A percentile compares a stretch with the other conserved stretches of the same genome.
Conservation (phyloP, 2,797 vertebrate genomes). For the Chelmon rostratus region DNA sequence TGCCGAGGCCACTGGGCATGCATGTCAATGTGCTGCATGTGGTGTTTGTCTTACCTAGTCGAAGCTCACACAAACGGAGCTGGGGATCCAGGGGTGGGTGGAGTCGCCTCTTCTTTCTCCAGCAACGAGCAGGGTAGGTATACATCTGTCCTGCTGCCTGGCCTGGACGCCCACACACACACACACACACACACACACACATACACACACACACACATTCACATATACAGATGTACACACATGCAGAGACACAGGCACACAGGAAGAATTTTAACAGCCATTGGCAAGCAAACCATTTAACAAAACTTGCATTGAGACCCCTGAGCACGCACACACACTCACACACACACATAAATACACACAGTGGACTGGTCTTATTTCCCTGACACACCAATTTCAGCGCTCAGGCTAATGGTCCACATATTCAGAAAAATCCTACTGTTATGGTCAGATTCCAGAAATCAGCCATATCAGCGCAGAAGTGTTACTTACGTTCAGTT, state of each 20-base stretch:
- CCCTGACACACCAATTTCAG: constrained; percentile 43
- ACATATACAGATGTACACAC: constrained; percentile 23
- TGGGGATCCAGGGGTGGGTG: constrained; percentile 96
- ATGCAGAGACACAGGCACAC: constrained; percentile 54
- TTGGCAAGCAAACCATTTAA: constrained; percentile 50
- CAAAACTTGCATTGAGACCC: constrained; percentile 58
- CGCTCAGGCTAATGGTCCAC: constrained; percentile 23
- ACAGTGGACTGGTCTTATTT: constrained; percentile 34
- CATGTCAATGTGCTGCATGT: constrained; percentile 13
- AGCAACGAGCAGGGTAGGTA: constrained; percentile 97
- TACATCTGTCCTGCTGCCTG: constrained; percentile 96
- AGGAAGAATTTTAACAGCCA: constrained; percentile 69
- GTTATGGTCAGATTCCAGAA: constrained; percentile 12
- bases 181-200: constrained; percentile 50
- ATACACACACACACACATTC: constrained; percentile 34
- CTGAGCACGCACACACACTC: neutral
- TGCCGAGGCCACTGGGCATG: neutral
- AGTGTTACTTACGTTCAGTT: neutral
- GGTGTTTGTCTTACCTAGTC: constrained; percentile 88
- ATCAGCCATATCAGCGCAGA: neutral
- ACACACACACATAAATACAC: constrained; percentile 16
- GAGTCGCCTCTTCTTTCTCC: constrained; percentile 97
- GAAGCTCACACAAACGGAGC: constrained; percentile 95
- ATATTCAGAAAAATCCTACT: constrained; percentile 25
- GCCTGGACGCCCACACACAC: constrained; percentile 81